Conservation (phyloP, 2,888 invertebrate species). For the Hirtodrosophila trivittata region DNA sequence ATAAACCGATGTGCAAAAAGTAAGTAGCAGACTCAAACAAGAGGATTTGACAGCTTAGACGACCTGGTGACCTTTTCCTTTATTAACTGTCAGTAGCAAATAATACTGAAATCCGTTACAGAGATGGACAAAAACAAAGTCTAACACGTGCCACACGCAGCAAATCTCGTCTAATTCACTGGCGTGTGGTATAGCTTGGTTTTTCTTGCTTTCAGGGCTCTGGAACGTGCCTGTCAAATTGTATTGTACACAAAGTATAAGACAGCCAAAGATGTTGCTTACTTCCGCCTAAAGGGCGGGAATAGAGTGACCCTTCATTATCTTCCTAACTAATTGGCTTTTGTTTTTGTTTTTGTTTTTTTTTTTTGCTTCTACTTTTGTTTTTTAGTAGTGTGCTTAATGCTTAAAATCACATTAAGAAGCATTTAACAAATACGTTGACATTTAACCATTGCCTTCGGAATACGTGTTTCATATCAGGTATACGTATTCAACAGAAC, state of each 20-base stretch:
- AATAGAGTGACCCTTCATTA: conserved; percentile 28
- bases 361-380: conserved; percentile 1
- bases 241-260: conserved; percentile 39
- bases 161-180: conserved; percentile 61
- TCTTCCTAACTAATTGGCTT: conserved; percentile 60
- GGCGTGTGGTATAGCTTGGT: conserved; percentile 25
- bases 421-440: conserved; percentile 30
- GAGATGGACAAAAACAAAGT: conserved; percentile 1
- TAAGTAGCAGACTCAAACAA: conserved; percentile 11
- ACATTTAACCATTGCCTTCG: conserved; percentile 23
- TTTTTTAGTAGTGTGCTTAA: conserved; percentile 4
- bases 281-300: neutral
- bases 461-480: conserved; percentile 11
- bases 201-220: conserved; percentile 8
- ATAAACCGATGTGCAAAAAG: conserved; percentile 10
- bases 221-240: conserved; percentile 56
- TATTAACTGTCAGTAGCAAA: conserved; percentile 35
- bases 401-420: conserved; percentile 35
- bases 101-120: conserved; percentile 32
- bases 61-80: conserved; percentile 39
- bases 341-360: conserved; percentile 10
- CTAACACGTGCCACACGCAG: conserved; percentile 57
- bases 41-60: conserved; percentile 44
- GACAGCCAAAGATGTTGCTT: conserved; percentile 34
- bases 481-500: neutral